Evolutionary conservation across 64 coral and sea anemone genomes (phyloP), one percentile per base, ranked within the genome.

Genomic region (Porites australiensis): DNA sequence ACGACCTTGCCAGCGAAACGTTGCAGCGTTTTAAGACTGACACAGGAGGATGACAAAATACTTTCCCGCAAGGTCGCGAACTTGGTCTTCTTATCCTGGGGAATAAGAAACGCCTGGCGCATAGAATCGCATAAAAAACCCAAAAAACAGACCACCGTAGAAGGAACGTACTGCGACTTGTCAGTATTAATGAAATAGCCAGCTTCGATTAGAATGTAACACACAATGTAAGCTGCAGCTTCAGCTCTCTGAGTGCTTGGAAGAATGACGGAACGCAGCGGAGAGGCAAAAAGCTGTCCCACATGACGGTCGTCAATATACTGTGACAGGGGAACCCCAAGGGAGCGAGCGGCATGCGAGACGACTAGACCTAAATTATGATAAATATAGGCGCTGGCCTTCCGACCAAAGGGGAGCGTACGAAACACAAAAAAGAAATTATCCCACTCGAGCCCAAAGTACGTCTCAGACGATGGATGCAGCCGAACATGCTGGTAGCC

Each of bases 1-100:
- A 88, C 67, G 20, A 83, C 65, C 8, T 68, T 72, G 12, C 77
- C 77, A 13, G 77, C 5, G 20, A 90, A 90, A 11, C 43, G 19
- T 57, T 67, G 67, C 4, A 84, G 67, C 27, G 27, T 37, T 37
- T 37, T 37, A 37, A 37, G 27, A n/a, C 44, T 48, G 50, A 49
- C 66, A 58, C 6, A 47, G 9, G 59, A 27, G 66, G 18, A 37
- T 37, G 27, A 37, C 27, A 37, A 37, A 37, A 37, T 37, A 37
- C 27, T 37, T 37, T 37, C 27, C 27, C 27, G 27, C 27, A 37
- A 37, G 27, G 27, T 37, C 27, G 27, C 27, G 27, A 37, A 37
- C 27, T 37, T 37, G 27, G 27, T 37, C 27, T 37, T 37, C 27
- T 37, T 37, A 37, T 37, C 27, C 27, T 37, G 27, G 27, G 27